Percentiles rank a stretch among this genome's conserved stretches.
These are phyloP conservation scores for Antheraea pernyi DNA, from an alignment of 1,140 invertebrate species.

Conservation along the genomic window DNA sequence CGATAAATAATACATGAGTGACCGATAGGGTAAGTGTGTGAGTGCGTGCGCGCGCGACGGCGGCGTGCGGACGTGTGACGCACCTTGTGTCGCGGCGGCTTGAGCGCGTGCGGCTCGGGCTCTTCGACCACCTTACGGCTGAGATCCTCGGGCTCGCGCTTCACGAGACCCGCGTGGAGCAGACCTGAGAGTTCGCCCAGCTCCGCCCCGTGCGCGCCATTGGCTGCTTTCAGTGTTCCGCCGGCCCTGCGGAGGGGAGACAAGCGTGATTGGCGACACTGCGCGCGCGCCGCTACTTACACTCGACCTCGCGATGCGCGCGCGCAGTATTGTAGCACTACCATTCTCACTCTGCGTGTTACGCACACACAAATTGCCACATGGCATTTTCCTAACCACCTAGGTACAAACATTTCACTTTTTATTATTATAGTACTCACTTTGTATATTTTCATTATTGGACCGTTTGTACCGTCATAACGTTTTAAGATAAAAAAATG, in stretches of 20 bases:
- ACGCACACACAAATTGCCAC: slow-evolving; percentile 29
- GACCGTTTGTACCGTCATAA: not conserved
- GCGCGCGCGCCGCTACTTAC: slow-evolving; percentile 65
- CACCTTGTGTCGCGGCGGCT: slow-evolving; percentile 76
- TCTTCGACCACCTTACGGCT: slow-evolving; percentile 78
- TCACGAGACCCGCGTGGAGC: slow-evolving; percentile 78
- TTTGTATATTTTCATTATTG: not conserved
- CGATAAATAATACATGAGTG: slow-evolving; percentile 71
- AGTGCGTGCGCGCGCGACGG: slow-evolving; percentile 77
- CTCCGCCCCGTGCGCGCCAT: slow-evolving; percentile 79
- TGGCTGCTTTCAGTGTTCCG: slow-evolving; percentile 70
- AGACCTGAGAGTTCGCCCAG: slow-evolving; percentile 77
- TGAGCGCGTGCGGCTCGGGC: slow-evolving; percentile 73
- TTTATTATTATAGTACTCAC: not conserved
- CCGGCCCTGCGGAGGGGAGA: slow-evolving; percentile 75
- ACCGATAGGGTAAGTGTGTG: slow-evolving; percentile 68
- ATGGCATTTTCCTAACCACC: slow-evolving; percentile 26
- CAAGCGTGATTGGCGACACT: slow-evolving; percentile 64
- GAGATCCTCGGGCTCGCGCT: slow-evolving; percentile 79
- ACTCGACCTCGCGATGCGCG: slow-evolving; percentile 49
- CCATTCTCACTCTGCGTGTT: slow-evolving; percentile 42
- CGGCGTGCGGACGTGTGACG: slow-evolving; percentile 74
- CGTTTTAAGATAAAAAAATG: not conserved
- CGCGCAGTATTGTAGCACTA: slow-evolving; percentile 52
- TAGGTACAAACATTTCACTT: slow-evolving; percentile 27